Conservation (phyloP, 2,797 vertebrate genomes). For the Pipistrellus kuhlii region DNA sequence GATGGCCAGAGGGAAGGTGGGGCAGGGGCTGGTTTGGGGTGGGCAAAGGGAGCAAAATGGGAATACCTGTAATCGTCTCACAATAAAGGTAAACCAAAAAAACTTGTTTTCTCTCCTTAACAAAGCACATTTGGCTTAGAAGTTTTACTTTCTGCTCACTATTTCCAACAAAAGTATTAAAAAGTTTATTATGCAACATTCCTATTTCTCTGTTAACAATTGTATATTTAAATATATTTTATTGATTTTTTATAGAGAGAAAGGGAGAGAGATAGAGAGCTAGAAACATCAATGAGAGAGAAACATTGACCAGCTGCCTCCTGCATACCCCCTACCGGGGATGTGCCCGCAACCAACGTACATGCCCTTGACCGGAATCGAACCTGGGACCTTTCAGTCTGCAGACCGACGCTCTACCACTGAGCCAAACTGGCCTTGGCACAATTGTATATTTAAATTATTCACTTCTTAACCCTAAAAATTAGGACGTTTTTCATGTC, state of each 20-base stretch:
- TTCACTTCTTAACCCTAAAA: constrained; percentile 36
- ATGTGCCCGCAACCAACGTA: no score
- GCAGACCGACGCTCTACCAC: no score
- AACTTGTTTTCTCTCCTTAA: constrained; percentile 30
- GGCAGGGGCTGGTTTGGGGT: background rate
- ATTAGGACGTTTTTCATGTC: constrained; percentile 6
- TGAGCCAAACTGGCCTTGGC: no score
- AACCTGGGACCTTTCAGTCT: no score
- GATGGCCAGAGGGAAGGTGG: background rate
- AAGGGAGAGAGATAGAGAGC: no score
- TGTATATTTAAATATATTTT: background rate
- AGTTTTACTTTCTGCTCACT: background rate
- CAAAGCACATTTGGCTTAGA: constrained; percentile 4
- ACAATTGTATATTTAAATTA: background rate
- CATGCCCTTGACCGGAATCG: no score
- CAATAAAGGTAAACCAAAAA: background rate
- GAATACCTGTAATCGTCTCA: background rate
- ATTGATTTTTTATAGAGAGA: no score
- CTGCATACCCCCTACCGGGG: no score
- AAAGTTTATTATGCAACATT: constrained; percentile 5
- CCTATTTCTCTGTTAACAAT: constrained; percentile 23
- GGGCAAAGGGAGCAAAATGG: background rate
- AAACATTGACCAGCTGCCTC: no score
- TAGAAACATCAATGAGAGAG: no score
- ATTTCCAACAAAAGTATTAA: constrained; percentile 12